Base-by-base conservation (phyloP, 37 sponge, comb jelly and placozoan species). In the Agelas oroides region DNA sequence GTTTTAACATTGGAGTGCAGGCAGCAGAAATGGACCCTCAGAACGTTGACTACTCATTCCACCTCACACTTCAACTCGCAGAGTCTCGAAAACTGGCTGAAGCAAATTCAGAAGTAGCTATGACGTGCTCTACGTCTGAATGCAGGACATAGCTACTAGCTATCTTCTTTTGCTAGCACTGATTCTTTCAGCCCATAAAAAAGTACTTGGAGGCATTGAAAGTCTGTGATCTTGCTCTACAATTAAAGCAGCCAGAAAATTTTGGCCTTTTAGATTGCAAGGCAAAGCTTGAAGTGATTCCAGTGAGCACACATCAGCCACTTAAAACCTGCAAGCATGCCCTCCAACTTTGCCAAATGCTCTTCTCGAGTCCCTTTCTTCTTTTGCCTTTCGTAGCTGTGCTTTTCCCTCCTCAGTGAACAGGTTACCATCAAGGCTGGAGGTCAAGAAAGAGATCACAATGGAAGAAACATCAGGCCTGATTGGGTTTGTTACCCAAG, bases 171-270 rank as follows among this genome's bases (percentile, higher is more conserved):
- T 90, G 33, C 80, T 90, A 21, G 76, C 75, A 19, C 85, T 90
- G 39, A 69, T 90, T 15, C 53, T 85, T 37, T 65, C 90, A 2
- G 80, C 90, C 16, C n/a, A 71, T 84, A 65, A 84, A 84, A 65
- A 25, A 74, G 39, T 90, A 80, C 61, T 8, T n/a, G 16, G 90
- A 90, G 53, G 90, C 90, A 0, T 33, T 79, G 33, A 63, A 84
- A 57, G 65, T 90, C 23, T 90, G 90, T 40, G 79, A 79, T 40
- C 38, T 85, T 65, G 85, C 90, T 18, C 81, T 85, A 27, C 74
- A 78, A n/a, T n/a, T n/a, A 61, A 79, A 84, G 62, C 75, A 84
- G 37, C 90, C 90, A 0, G 80, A 84, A 54, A 90, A 90, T 39
- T 78, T 90, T 56, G 77, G 81, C n/a, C 58, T 84, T 12, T 74